Conservation (phyloP, 2,888 invertebrate species). For the Scrobipalpa atriplicella region DNA sequence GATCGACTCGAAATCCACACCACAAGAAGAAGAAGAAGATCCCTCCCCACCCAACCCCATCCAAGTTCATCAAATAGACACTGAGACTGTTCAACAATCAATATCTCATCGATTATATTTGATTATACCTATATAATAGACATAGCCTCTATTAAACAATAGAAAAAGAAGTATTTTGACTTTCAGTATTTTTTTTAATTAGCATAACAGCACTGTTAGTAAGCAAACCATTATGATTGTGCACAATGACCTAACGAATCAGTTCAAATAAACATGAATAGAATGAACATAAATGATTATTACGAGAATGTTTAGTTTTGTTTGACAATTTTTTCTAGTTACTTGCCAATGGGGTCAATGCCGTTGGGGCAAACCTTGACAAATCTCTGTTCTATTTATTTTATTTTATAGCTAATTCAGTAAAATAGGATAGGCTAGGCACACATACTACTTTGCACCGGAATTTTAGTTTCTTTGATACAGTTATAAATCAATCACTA, state of each 20-base stretch:
- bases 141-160: too few relatives aligned
- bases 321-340: not conserved
- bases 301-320: not conserved
- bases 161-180: not conserved
- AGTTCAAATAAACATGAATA: not conserved
- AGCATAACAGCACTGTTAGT: not conserved
- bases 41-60: too few relatives aligned
- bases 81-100: too few relatives aligned
- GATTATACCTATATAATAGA: too few relatives aligned
- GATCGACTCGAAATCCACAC: too few relatives aligned
- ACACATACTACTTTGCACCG: not conserved
- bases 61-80: too few relatives aligned
- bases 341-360: conserved; percentile 10
- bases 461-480: not conserved
- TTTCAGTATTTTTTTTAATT: not conserved
- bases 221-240: conserved; percentile 11
- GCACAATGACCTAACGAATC: not conserved
- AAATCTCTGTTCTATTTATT: conserved; percentile 4
- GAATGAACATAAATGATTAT: not conserved
- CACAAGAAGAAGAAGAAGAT: too few relatives aligned
- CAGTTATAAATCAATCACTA: not conserved
- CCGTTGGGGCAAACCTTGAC: not conserved
- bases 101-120: not conserved
- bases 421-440: not conserved
- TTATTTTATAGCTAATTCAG: not conserved